Conservation (phyloP, 2,888 invertebrate genomes). For the Ischnura elegans region DNA sequence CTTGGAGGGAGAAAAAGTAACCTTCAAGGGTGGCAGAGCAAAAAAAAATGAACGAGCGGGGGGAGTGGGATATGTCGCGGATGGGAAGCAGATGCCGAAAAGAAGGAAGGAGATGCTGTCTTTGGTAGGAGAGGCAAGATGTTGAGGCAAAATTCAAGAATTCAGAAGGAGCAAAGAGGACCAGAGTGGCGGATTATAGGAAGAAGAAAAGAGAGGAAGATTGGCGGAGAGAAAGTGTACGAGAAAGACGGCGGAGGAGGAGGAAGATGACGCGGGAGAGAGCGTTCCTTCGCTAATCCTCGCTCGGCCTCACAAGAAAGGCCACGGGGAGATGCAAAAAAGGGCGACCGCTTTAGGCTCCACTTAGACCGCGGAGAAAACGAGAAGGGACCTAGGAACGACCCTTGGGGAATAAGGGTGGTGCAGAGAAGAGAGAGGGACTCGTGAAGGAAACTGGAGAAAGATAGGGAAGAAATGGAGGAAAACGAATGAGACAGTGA, state of each 20-base stretch:
- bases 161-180: neutral
- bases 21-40: neutral
- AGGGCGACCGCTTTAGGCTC: neutral
- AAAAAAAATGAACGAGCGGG: too few species aligned
- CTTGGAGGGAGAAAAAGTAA: too few species aligned
- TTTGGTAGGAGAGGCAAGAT: too few species aligned
- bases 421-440: neutral
- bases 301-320: neutral
- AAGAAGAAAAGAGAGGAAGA: neutral
- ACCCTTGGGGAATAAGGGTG: neutral
- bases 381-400: too few species aligned
- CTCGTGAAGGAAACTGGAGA: too few species aligned
- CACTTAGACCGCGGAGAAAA: neutral
- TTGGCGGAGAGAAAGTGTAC: neutral
- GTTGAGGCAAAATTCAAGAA: neutral
- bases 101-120: neutral
- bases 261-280: neutral
- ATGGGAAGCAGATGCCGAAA: neutral
- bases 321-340: neutral
- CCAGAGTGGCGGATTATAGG: neutral
- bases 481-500: neutral
- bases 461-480: neutral
- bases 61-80: neutral
- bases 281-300: neutral
- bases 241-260: neutral